A percentile compares a stretch with the other conserved stretches of the same genome.
Evolutionary conservation across 2,888 invertebrate species (phyloP).

Genomic region (Euproctis similis): DNA sequence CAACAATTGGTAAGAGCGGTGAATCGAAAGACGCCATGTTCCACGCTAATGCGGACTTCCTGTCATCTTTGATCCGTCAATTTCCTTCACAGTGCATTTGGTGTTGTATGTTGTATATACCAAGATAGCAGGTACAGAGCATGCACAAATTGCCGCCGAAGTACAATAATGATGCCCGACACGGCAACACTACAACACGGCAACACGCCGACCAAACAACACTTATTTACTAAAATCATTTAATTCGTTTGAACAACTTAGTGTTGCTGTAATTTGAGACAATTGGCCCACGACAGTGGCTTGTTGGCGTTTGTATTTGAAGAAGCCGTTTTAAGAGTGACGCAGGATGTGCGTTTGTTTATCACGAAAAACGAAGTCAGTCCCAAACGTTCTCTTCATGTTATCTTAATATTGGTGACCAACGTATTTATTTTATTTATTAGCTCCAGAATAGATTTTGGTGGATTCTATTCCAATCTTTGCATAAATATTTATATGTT

Average conservation of each 20-base stretch:
- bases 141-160: constrained; percentile 47
- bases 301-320: constrained; percentile 57
- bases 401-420: too few species aligned
- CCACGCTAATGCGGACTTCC: constrained; percentile 64
- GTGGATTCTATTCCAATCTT: too few species aligned
- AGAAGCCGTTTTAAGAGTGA: constrained; percentile 32
- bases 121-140: constrained; percentile 37
- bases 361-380: too few species aligned
- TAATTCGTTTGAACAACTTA: constrained; percentile 59
- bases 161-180: constrained; percentile 7
- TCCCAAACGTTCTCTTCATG: too few species aligned
- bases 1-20: constrained; percentile 30
- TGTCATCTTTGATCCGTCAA: constrained; percentile 63
- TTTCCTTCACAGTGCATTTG: constrained; percentile 59
- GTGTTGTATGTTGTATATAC: constrained; percentile 41
- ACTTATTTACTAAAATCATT: constrained; percentile 54
- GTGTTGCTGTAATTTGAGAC: constrained; percentile 56
- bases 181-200: constrained; percentile 7
- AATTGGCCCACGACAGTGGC: constrained; percentile 53
- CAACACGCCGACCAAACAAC: constrained; percentile 14
- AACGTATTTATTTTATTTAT: too few species aligned
- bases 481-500: too few species aligned
- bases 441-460: too few species aligned
- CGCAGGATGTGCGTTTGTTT: constrained; percentile 42
- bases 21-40: constrained; percentile 48